These are phyloP conservation scores for Hydrolagus affinis DNA, from an alignment of 2,113 vertebrate genomes.

Conservation along the genomic window DNA sequence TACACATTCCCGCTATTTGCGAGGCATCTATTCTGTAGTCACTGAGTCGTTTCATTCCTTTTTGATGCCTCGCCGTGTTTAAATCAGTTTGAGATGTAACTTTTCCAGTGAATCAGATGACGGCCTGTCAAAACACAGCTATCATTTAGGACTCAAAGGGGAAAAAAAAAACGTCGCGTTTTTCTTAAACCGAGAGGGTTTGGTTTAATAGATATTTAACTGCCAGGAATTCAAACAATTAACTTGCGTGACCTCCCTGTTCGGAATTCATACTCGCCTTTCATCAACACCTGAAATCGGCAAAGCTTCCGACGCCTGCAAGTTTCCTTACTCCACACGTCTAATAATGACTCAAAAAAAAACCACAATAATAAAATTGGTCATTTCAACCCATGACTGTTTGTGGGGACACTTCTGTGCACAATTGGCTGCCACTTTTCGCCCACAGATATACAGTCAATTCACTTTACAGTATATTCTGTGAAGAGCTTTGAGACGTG, in stretches of 20 bases:
- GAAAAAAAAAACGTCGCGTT: no score
- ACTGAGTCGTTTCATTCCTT: no score
- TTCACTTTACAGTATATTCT: no score
- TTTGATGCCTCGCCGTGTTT: neutral
- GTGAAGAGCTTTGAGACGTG: no score
- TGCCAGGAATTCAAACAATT: slow-evolving; percentile 19
- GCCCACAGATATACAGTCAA: no score
- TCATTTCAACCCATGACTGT: no score
- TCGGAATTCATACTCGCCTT: neutral
- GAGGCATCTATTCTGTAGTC: neutral
- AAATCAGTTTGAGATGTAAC: slow-evolving; percentile 4
- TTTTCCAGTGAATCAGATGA: neutral
- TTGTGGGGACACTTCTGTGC: no score
- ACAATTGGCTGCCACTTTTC: no score
- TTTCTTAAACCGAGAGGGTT: neutral
- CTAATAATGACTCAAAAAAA: no score
- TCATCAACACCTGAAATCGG: neutral
- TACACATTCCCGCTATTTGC: neutral
- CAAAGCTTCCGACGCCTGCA: neutral
- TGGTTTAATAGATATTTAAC: slow-evolving; percentile 10
- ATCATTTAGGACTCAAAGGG: neutral
- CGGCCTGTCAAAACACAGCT: slow-evolving; percentile 4
- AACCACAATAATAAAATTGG: no score
- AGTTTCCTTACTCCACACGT: neutral
- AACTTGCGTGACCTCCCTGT: neutral